Evolutionary conservation across 2,797 vertebrate species (phyloP), one percentile per base, ranked within the genome.

Genomic region (Cynodonichthys magdalenae): DNA sequence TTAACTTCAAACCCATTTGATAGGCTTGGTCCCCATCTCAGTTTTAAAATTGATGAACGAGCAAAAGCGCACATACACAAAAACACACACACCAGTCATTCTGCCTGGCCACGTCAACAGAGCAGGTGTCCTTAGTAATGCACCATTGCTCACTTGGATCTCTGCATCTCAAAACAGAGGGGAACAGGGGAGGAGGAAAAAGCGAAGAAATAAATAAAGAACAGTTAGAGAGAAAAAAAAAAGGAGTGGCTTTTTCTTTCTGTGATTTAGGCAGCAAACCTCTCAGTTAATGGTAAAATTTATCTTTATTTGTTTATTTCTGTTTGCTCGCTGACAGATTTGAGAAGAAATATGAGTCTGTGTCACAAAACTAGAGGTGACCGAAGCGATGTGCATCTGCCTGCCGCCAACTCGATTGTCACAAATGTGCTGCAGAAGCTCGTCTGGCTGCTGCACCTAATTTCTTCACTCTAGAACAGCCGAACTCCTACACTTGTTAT

Each of bases 51-150:
- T 74, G 76, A 85, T 83, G 72, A 84, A 87, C 71, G 71, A 76
- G 82, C 79, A 77, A 73, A 75, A 66, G 44, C 65, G 15, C 59
- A 57, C 55, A 42, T 19, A 27, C 59, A 20, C 24, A 44, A 54
- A 45, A 29, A 48, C 36, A 63, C 62, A 61, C 65, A 63, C 55
- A 53, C 15, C 66, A 82, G 74, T 74, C 73, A 67, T 81, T 83
- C 82, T 70, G 77, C 67, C 74, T 87, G 82, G 85, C 84, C 85
- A 86, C 85, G 77, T 83, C 79, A 79, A 89, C 84, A 85, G 89
- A 89, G 90, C 91, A 89, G 90, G 89, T 91, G 88, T 91, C 90
- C 83, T 84, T 86, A 89, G 92, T 88, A 88, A 92, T 87, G 87
- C 84, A 87, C 84, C 88, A 78, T 77, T 71, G 84, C 79, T 53